Evolutionary conservation across 2,797 vertebrate genomes (phyloP), one percentile per base, ranked within the genome.

Genomic region (Glyptemys insculpta): DNA sequence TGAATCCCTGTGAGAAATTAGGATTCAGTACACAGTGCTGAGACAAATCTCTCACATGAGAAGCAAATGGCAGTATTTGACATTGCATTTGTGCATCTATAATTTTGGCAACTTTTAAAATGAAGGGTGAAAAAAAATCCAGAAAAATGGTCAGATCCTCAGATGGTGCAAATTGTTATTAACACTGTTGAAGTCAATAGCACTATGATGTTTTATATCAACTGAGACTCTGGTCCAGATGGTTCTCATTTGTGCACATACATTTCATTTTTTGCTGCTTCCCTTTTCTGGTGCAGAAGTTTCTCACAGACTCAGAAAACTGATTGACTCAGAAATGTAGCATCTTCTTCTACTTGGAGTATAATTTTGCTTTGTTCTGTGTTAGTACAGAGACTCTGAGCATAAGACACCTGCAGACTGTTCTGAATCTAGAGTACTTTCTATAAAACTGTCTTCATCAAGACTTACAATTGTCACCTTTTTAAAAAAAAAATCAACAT

Each of bases 131-230:
- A 4, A 1, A 0, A 8, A 68, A 19, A n/a, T 18, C 88, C 18
- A 85, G 65, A 88, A 87, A 27, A 56, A 89, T 34, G 91, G 72
- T 68, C 62, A 91, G 79, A 88, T 52, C 91, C 19, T 27, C 53
- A 94, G 80, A 56, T 41, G 7, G 23, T 14, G 50, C 14, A 92
- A 89, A 91, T 50, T 91, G 88, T 79, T 93, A 83, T 54, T n/a
- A 85, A 59, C 21, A 49, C 29, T 2, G 0, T 34, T 68, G 21
- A 83, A 91, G 87, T 91, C 94, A 96, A 12, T 93, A 82, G 89
- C 86, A 37, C 41, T 90, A 80, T 91, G 92, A 93, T 92, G 92
- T 78, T 21, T 78, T 78, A 41, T 41, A 93, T 94, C 94, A 91
- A 54, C 47, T 79, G 93, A 92, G 84, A 7, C 89, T 72, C 31